Percentiles rank a stretch among this genome's conserved stretches.
Conservation (phyloP, 2,113 vertebrate genomes). For the Cettia cetti region DNA sequence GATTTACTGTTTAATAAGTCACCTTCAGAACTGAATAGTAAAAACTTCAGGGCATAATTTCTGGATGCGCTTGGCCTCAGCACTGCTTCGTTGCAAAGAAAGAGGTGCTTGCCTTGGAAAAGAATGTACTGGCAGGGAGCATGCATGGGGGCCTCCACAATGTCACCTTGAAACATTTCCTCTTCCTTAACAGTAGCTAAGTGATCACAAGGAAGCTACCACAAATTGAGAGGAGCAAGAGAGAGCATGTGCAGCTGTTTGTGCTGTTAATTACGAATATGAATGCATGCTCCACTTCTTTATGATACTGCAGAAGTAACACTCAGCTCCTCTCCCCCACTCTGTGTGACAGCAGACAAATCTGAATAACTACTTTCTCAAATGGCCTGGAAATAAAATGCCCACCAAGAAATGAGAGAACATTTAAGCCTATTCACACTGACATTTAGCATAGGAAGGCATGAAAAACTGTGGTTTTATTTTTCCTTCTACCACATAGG, state of each 20-base stretch:
- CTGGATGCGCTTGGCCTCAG: neutral
- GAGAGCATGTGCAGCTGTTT: neutral
- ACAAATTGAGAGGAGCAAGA: neutral
- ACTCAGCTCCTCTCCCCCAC: neutral
- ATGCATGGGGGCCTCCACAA: neutral
- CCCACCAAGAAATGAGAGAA: neutral
- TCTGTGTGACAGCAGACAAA: neutral
- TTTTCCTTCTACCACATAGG: neutral
- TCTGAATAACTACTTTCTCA: neutral
- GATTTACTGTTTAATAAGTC: constrained; percentile 22
- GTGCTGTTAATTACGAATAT: neutral
- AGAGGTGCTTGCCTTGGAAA: neutral
- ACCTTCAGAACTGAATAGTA: neutral
- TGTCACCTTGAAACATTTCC: neutral
- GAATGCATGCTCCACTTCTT: neutral
- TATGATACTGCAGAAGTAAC: neutral
- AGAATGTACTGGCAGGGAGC: neutral
- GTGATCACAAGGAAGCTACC: neutral
- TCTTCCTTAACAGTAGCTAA: neutral
- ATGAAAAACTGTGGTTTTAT: neutral
- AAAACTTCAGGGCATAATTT: neutral
- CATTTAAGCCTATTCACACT: neutral
- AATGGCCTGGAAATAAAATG: neutral
- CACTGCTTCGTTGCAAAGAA: neutral
- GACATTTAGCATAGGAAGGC: neutral